These are phyloP conservation scores for Drosophila mauritiana DNA, from an alignment of 1,140 invertebrate species.

Conservation along the genomic window DNA sequence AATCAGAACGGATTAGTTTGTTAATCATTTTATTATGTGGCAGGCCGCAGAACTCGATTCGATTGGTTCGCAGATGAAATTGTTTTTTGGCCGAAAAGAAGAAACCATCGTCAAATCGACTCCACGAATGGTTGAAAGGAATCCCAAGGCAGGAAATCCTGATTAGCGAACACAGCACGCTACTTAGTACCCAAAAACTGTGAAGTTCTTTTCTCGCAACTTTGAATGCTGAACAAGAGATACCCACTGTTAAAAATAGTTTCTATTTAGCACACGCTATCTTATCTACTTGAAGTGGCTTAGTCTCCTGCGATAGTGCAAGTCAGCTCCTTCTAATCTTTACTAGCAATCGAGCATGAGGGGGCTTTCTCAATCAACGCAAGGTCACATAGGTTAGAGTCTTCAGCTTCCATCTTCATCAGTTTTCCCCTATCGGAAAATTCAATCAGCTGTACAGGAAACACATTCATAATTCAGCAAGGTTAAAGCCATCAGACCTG, in stretches of 20 bases:
- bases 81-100: conserved; percentile 8
- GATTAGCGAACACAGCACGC: conserved; percentile 11
- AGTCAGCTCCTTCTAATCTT: conserved; percentile 5
- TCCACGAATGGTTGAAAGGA: conserved; percentile 26
- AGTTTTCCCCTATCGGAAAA: conserved; percentile 28
- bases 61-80: conserved; percentile 9
- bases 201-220: neutral
- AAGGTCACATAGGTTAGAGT: conserved; percentile 11
- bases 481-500: conserved; percentile 64
- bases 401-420: conserved; percentile 34
- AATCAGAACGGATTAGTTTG: conserved; percentile 79
- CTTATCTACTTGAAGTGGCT: conserved; percentile 29
- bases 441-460: conserved; percentile 41
- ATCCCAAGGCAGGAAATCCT: conserved; percentile 26
- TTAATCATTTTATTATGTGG: conserved; percentile 76
- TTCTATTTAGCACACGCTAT: conserved; percentile 31
- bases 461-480: conserved; percentile 15
- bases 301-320: conserved; percentile 12
- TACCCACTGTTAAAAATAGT: neutral
- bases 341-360: conserved; percentile 8
- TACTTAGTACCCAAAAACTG: neutral
- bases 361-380: neutral
- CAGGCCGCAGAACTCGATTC: conserved; percentile 25
- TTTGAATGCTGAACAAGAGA: neutral
- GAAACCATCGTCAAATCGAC: conserved; percentile 25